phyloP scores from a whole-genome alignment of 2,113 vertebrate species.

The Rhea americana region DNA sequence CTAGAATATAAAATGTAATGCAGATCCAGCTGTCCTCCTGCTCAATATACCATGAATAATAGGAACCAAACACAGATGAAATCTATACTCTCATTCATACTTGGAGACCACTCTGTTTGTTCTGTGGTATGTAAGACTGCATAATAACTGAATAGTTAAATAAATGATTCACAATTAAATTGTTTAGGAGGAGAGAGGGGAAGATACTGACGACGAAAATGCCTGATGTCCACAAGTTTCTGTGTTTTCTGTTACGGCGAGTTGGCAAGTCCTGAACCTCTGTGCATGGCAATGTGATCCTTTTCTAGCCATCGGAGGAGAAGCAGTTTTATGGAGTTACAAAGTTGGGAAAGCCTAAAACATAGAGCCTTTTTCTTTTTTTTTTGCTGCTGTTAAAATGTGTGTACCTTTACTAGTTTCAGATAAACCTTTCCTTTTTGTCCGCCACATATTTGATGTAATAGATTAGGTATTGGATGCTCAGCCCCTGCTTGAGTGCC shows the following conservation, averaged over 20 bases:
- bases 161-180: not conserved
- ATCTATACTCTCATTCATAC: not conserved
- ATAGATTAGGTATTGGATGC: not conserved
- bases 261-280: not conserved
- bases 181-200: not conserved
- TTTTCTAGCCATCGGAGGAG: not conserved
- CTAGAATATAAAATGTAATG: not conserved
- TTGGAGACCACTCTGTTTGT: not conserved
- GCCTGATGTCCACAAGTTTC: not conserved
- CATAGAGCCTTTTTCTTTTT: fast-evolving
- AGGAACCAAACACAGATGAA: not conserved
- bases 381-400: not conserved
- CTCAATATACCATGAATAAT: not conserved
- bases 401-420: not conserved
- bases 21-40: not conserved
- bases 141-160: not conserved
- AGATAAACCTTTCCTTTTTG: not conserved
- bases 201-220: not conserved
- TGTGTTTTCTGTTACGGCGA: not conserved
- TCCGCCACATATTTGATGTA: not conserved
- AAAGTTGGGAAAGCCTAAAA: not conserved
- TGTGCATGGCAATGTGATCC: fast-evolving
- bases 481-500: not conserved
- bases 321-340: not conserved
- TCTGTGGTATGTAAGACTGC: not conserved